These are phyloP conservation scores for Ptycholaimellus sp. DNA, from an alignment of 2,888 invertebrate genomes.

Conservation along the genomic window DNA sequence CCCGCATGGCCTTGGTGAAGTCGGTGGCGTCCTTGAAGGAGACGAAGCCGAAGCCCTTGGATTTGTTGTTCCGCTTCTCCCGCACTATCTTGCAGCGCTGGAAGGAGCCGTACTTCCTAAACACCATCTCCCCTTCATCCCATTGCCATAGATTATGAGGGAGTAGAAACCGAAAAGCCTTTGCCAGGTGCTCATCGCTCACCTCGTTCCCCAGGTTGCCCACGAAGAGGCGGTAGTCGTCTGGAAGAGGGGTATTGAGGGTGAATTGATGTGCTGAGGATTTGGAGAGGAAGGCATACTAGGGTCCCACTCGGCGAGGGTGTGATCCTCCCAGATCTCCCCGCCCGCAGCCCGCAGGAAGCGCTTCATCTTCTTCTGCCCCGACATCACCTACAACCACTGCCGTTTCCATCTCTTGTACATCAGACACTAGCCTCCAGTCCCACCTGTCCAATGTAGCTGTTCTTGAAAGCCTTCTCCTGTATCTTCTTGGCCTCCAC, in stretches of 20 bases:
- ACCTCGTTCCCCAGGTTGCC: slow-evolving; percentile 99
- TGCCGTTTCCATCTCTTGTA: no score
- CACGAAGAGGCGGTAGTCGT: slow-evolving; percentile 92
- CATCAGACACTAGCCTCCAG: no score
- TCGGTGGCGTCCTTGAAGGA: slow-evolving; percentile 92
- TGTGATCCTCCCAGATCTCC: slow-evolving; percentile 72
- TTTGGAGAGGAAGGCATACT: slow-evolving; percentile 27
- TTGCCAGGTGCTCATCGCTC: slow-evolving; percentile 78
- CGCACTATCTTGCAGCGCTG: slow-evolving; percentile 61
- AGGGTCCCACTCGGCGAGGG: slow-evolving; percentile 80
- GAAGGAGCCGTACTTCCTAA: slow-evolving; percentile 47
- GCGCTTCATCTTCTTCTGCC: slow-evolving; percentile 19
- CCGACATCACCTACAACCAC: slow-evolving; percentile 11
- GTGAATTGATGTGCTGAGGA: slow-evolving; percentile 8
- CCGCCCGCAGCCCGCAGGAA: slow-evolving; percentile 20
- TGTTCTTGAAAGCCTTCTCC: slow-evolving; percentile 12
- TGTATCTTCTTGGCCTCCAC: slow-evolving; percentile 15
- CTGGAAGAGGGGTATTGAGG: slow-evolving; percentile 30
- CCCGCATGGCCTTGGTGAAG: slow-evolving; percentile 91
- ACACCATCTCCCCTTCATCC: neutral
- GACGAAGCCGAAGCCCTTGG: slow-evolving; percentile 94
- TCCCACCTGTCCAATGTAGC: slow-evolving; percentile 13
- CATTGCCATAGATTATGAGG: no score
- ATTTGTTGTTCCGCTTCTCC: slow-evolving; percentile 86
- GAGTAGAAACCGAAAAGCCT: slow-evolving; percentile 91